Percentiles rank a stretch among this genome's conserved stretches.
phyloP scores from a whole-genome alignment of 1,140 invertebrate species.

The Bombus waltoni region DNA sequence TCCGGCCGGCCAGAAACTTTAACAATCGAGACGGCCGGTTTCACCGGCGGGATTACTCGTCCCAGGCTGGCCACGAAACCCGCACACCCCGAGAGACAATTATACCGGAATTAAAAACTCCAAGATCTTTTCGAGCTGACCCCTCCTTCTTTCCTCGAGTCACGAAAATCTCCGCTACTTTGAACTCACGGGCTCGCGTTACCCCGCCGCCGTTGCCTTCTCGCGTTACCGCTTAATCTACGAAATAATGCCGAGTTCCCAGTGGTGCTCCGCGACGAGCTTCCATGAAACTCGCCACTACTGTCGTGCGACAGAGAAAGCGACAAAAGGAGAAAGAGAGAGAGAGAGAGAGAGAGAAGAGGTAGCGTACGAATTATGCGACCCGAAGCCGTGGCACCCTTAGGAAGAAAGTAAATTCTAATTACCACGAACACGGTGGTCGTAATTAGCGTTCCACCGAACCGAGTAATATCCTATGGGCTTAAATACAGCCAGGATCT shows the following conservation, averaged over 20 bases:
- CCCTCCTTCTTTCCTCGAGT: background rate
- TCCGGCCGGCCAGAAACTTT: background rate
- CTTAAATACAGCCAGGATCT: conserved; percentile 38
- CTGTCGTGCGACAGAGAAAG: background rate
- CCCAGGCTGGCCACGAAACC: background rate
- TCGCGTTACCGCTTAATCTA: conserved; percentile 29
- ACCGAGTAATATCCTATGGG: conserved; percentile 49
- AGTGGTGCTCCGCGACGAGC: background rate
- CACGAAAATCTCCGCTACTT: background rate
- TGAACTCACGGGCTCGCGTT: conserved; percentile 1
- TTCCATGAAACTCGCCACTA: background rate
- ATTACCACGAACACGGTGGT: conserved; percentile 53
- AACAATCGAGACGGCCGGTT: conserved; percentile 12
- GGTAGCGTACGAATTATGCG: background rate
- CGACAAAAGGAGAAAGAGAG: background rate
- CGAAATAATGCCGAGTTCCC: conserved; percentile 15
- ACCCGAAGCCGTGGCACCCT: background rate
- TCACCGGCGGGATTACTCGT: background rate
- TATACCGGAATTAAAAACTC: conserved; percentile 33
- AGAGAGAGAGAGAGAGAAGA: too few relatives aligned
- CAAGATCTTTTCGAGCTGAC: background rate
- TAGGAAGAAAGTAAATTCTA: conserved; percentile 61
- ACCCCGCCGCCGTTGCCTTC: background rate
- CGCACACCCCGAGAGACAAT: conserved; percentile 11
- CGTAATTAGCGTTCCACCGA: conserved; percentile 57